phyloP scores from a whole-genome alignment of 2,797 vertebrate species.

The Harpagifer antarcticus region DNA sequence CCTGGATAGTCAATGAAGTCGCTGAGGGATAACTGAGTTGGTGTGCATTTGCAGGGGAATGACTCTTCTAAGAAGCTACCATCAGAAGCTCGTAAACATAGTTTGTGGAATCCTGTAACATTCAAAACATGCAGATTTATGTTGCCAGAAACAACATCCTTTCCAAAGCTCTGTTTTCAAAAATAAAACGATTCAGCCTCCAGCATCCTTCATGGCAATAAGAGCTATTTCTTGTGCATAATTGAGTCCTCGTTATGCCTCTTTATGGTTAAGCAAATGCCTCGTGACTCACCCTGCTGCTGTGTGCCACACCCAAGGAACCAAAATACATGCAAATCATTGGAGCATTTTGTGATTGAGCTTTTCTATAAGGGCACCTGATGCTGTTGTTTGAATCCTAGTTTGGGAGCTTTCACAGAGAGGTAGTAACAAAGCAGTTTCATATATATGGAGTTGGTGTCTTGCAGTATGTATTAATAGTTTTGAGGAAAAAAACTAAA shows the following conservation, averaged over 20 bases:
- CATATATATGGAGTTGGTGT: too few relatives aligned
- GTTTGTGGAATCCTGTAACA: conserved; percentile 41
- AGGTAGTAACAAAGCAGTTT: conserved; percentile 2
- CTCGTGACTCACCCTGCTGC: conserved; percentile 63
- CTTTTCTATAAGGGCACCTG: conserved; percentile 49
- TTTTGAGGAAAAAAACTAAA: background rate
- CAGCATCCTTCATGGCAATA: conserved; percentile 8
- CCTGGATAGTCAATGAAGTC: conserved; percentile 15
- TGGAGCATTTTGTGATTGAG: conserved; percentile 27
- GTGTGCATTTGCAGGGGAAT: background rate
- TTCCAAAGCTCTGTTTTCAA: background rate
- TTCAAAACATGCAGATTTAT: conserved; percentile 38
- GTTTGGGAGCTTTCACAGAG: background rate
- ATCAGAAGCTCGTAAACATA: conserved; percentile 23
- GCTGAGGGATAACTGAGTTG: conserved; percentile 8
- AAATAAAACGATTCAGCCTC: conserved; percentile 4
- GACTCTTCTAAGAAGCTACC: conserved; percentile 12
- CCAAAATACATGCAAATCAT: conserved; percentile 59
- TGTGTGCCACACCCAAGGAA: conserved; percentile 60
- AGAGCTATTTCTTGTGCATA: conserved; percentile 32
- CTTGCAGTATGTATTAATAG: background rate
- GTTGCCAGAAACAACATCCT: conserved; percentile 38
- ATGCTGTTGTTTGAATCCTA: conserved; percentile 24
- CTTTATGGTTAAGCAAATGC: conserved; percentile 62
- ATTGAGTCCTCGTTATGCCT: conserved; percentile 32